Evolutionary conservation across 2,113 vertebrate species (phyloP).

Genomic region (Motacilla tschutschensis): DNA sequence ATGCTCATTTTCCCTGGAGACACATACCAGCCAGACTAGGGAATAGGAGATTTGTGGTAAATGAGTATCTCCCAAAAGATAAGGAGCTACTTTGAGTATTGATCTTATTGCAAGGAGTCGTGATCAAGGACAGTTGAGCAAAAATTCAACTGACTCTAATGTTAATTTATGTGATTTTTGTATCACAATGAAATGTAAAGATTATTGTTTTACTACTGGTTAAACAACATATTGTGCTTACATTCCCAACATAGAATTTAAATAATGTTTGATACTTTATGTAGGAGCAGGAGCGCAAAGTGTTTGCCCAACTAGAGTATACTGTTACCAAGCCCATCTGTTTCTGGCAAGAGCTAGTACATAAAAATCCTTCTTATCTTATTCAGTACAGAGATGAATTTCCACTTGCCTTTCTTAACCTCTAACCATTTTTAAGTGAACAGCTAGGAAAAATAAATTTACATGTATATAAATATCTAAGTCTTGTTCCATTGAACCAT

Average conservation of each 20-base stretch:
- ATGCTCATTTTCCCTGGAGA: background rate
- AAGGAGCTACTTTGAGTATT: background rate
- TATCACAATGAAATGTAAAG: background rate
- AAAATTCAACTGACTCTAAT: background rate
- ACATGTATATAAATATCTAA: background rate
- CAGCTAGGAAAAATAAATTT: background rate
- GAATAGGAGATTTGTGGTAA: background rate
- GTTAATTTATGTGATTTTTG: background rate
- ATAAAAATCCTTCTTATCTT: background rate
- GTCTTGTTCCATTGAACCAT: background rate
- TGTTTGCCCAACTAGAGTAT: background rate
- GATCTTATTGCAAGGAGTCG: background rate
- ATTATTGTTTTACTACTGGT: background rate
- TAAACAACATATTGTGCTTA: background rate
- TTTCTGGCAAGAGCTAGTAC: background rate
- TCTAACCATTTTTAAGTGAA: background rate
- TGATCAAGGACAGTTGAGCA: background rate
- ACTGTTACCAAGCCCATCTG: conserved; percentile 1
- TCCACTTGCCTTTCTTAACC: background rate
- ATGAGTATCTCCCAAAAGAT: background rate
- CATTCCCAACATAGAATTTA: background rate
- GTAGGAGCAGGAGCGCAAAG: background rate
- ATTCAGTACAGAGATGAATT: background rate
- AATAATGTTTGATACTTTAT: background rate
- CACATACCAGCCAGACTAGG: background rate